Evolutionary conservation across 1,140 invertebrate genomes (phyloP), one percentile per base, ranked within the genome.

Genomic region (Drosophila dunni): DNA sequence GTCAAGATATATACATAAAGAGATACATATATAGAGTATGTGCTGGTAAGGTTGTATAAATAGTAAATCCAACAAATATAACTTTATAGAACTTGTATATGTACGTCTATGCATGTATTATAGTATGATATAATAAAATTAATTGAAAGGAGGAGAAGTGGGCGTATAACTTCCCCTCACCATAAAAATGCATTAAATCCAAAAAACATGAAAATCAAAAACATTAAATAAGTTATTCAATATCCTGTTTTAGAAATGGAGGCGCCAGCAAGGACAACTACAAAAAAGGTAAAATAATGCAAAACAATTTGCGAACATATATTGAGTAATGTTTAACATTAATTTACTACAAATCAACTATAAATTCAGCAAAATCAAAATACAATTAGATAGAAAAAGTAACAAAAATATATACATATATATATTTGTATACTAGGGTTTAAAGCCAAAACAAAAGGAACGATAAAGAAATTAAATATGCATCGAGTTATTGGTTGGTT

Each of bases 191-290:
- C 93, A 93, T 94, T 94, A 94, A 94, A 94, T 78, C 63, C 74
- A 57, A 75, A 89, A 75, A 89, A 75, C 93, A 93, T 81, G 79
- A 89, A 83, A 91, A 78, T 76, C 71, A 93, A 94, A 29, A 94
- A 94, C 93, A 93, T 94, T 94, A 94, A 95, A 94, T 95, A 94
- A 94, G 94, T 93, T 89, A 93, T 93, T 93, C 94, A 94, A 94
- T 96, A 95, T 95, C 95, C 95, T 96, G 94, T 96, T 96, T 95
- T 96, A 96, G 95, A 95, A 95, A 94, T 94, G 95, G 96, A 95
- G 95, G 96, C 95, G 95, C 95, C 95, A 95, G 94, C 94, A 95
- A 94, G 94, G 95, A 96, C 95, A 95, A 95, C 96, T 96, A 94
- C 96, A 96, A 96, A 94, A 96, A 96, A 96, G 96, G 96, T 96